Percentiles rank a stretch among this genome's conserved stretches.
These are phyloP conservation scores for Nasonia oneida DNA, from an alignment of 2,888 invertebrate genomes.

Conservation along the genomic window DNA sequence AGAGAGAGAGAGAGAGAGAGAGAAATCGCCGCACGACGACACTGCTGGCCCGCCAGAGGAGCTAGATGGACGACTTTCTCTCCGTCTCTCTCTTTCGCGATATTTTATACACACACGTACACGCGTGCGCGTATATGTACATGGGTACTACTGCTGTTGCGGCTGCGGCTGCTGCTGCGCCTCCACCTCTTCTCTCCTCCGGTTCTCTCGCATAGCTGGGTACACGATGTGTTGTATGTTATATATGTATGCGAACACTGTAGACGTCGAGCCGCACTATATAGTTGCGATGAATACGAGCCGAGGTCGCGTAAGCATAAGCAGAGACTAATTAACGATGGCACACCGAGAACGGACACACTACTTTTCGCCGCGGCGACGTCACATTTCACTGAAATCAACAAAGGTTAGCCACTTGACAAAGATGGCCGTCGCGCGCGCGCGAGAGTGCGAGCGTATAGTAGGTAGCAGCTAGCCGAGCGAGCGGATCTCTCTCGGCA, in stretches of 20 bases:
- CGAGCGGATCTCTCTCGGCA: slow-evolving; percentile 5
- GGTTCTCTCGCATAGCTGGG: neutral
- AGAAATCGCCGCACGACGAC: neutral
- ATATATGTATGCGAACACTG: neutral
- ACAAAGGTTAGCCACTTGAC: slow-evolving; percentile 79
- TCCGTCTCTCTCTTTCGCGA: slow-evolving; percentile 6
- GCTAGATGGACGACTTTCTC: slow-evolving; percentile 20
- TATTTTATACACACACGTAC: slow-evolving; percentile 1
- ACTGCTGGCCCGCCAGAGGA: neutral
- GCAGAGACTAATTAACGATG: neutral
- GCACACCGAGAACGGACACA: neutral
- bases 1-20: neutral
- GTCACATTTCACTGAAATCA: slow-evolving; percentile 79
- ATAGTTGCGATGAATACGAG: neutral
- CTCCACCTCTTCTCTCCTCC: slow-evolving; percentile 1
- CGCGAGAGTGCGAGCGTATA: neutral
- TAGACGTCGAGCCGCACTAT: neutral
- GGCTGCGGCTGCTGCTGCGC: neutral
- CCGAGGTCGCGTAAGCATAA: neutral
- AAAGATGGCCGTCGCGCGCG: slow-evolving; percentile 75
- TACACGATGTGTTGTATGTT: neutral
- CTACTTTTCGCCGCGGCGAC: slow-evolving; percentile 56
- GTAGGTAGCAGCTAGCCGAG: neutral
- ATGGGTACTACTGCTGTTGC: neutral
- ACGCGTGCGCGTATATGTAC: neutral